Percentiles rank a stretch among this genome's conserved stretches.
Evolutionary conservation across 2,797 vertebrate species (phyloP).

Genomic region (Sebastes itinus): DNA sequence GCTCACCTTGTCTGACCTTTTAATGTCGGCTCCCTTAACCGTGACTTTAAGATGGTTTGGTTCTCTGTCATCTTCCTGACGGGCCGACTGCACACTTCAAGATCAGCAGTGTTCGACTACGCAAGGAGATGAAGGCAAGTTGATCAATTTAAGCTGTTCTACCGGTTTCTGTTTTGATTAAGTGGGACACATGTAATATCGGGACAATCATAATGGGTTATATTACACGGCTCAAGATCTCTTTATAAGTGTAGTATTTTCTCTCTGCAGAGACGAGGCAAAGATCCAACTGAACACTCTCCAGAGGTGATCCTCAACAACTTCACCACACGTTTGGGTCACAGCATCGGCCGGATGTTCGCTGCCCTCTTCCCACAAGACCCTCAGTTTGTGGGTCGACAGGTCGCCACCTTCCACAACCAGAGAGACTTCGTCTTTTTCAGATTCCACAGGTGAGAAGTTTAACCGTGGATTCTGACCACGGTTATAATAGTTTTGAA

Average conservation of each 20-base stretch:
- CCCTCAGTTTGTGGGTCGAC: constrained; percentile 94
- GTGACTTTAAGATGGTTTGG: constrained; percentile 87
- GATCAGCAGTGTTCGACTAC: constrained; percentile 93
- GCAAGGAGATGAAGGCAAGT: constrained; percentile 95
- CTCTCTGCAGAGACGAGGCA: constrained; percentile 87
- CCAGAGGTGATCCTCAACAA: constrained; percentile 98
- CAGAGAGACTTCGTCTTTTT: constrained; percentile 98
- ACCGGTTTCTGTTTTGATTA: neutral
- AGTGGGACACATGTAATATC: neutral
- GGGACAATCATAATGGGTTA: neutral
- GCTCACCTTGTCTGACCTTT: neutral
- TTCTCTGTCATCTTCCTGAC: constrained; percentile 95
- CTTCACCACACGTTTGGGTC: constrained; percentile 95
- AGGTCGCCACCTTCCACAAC: constrained; percentile 98
- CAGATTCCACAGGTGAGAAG: constrained; percentile 93
- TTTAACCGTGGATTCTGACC: neutral
- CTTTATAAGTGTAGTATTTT: neutral
- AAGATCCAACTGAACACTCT: constrained; percentile 90
- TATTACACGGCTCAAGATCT: neutral
- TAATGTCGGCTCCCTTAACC: constrained; percentile 52
- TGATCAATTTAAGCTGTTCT: constrained; percentile 2
- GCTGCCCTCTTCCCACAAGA: constrained; percentile 96
- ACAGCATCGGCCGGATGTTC: constrained; percentile 91
- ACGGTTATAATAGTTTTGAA: accelerated
- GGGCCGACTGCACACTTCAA: constrained; percentile 98